A percentile compares a stretch with the other conserved stretches of the same genome.
These are phyloP conservation scores for Eledona agricola DNA, from an alignment of 2,888 invertebrate species.

Conservation along the genomic window DNA sequence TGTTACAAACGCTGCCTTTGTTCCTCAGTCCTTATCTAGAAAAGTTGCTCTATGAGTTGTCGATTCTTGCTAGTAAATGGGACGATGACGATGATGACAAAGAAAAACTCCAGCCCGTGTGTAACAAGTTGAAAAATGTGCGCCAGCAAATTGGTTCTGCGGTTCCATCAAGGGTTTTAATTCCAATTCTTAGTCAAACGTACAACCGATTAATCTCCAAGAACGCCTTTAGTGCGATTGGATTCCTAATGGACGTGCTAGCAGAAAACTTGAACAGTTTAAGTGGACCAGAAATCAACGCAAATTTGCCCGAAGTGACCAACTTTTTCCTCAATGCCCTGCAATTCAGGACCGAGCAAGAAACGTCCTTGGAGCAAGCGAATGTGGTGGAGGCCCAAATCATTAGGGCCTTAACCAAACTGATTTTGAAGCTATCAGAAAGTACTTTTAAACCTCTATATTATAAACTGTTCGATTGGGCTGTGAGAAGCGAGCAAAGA, in stretches of 20 bases:
- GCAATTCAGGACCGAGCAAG: constrained; percentile 71
- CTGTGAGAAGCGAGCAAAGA: constrained; percentile 70
- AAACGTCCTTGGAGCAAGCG: constrained; percentile 61
- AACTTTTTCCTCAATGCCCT: constrained; percentile 78
- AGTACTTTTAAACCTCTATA: constrained; percentile 88
- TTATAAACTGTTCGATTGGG: constrained; percentile 89
- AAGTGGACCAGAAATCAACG: constrained; percentile 67
- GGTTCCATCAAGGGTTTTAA: constrained; percentile 77
- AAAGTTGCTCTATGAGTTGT: constrained; percentile 73
- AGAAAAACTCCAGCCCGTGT: constrained; percentile 65
- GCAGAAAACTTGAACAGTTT: constrained; percentile 75
- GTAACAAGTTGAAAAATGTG: constrained; percentile 69
- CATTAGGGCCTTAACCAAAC: constrained; percentile 78
- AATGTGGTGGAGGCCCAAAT: constrained; percentile 76
- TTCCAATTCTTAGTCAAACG: constrained; percentile 76
- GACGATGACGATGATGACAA: constrained; percentile 39
- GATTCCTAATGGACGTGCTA: constrained; percentile 78
- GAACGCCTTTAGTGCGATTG: constrained; percentile 69
- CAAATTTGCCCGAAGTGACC: constrained; percentile 74
- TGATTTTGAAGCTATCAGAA: constrained; percentile 90
- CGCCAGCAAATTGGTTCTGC: constrained; percentile 73
- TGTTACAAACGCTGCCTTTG: constrained; percentile 81
- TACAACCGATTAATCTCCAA: constrained; percentile 71
- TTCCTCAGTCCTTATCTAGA: constrained; percentile 88
- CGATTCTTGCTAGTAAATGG: constrained; percentile 62